Base-by-base conservation (phyloP, 2,888 invertebrate species). In the Macrosoma leucophasiata region DNA sequence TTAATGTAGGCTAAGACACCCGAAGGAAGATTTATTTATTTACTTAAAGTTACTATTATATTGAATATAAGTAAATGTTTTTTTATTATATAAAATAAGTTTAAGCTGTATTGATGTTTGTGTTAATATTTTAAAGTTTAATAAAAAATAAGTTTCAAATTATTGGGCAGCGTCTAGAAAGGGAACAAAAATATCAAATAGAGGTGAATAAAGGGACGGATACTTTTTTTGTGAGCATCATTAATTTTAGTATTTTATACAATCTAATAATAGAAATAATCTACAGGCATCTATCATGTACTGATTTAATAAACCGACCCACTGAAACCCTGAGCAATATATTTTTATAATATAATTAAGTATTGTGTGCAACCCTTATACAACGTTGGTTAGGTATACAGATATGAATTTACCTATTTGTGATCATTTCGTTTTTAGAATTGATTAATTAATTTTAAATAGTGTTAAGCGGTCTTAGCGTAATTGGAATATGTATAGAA, bases 321-420 rank as follows among this genome's bases (percentile, higher is more conserved):
- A 76, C 65, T 70, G 78, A 56, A 78, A 82, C 59, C 74, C 69
- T 78, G 77, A 82, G 82, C 79, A 81, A 81, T 82, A 82, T 81
- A 79, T 82, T 82, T 81, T 81, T 78, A 78, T 78, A 79, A n/a
- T 70, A 71, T 73, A 55, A 75, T 70, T 79, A 77, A 74, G 74
- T 72, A 78, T 75, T 71, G 61, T 64, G 75, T 75, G 63, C 63
- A 56, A 63, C 54, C 55, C 61, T 67, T 69, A 75, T 76, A 77
- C 76, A 75, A 70, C 52, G 58, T 76, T 76, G 67, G 66, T 73
- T 76, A 55, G 54, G 50, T 55, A 75, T 71, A 75, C 73, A 76
- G 67, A 71, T 58, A 62, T 62, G 63, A 63, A 61, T 75, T 71
- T 67, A 65, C 62, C 69, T 64, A 57, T 77, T 73, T 73, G 73